These are phyloP conservation scores for Falco rusticolus DNA, from an alignment of 2,797 vertebrate species.

Conservation along the genomic window DNA sequence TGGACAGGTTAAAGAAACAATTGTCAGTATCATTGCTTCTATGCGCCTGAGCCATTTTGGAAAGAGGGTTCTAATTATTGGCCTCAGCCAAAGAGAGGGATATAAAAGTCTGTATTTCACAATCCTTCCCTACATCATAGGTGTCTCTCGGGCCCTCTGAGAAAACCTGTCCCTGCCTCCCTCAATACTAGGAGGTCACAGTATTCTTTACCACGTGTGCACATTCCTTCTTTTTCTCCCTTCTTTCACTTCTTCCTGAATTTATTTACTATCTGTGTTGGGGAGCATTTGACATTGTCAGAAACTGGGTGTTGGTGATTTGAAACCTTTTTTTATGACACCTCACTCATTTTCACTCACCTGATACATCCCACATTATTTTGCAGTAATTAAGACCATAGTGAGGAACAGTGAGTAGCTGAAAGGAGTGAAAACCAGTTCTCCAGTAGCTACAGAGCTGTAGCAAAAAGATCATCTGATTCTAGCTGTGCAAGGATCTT, in stretches of 20 bases:
- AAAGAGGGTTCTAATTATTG: background rate
- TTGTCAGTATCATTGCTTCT: background rate
- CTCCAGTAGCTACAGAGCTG: background rate
- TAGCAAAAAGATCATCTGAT: background rate
- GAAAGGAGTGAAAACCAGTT: background rate
- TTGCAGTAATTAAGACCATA: background rate
- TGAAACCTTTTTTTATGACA: background rate
- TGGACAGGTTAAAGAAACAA: background rate
- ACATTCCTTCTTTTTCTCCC: background rate
- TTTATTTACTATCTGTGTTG: background rate
- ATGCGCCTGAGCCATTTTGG: background rate
- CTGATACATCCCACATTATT: background rate
- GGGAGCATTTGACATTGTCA: background rate
- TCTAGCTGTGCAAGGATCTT: background rate
- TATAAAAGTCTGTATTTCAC: background rate
- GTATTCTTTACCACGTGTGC: background rate
- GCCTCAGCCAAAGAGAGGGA: background rate
- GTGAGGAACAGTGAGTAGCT: background rate
- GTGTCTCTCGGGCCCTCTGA: background rate
- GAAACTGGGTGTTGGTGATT: background rate
- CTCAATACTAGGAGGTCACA: rapidly evolving
- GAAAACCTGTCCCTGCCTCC: background rate
- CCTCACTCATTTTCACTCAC: background rate
- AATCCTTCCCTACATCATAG: background rate
- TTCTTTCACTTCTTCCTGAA: background rate